Conservation (phyloP, 2,888 invertebrate genomes). For the Melanophora roralis region DNA sequence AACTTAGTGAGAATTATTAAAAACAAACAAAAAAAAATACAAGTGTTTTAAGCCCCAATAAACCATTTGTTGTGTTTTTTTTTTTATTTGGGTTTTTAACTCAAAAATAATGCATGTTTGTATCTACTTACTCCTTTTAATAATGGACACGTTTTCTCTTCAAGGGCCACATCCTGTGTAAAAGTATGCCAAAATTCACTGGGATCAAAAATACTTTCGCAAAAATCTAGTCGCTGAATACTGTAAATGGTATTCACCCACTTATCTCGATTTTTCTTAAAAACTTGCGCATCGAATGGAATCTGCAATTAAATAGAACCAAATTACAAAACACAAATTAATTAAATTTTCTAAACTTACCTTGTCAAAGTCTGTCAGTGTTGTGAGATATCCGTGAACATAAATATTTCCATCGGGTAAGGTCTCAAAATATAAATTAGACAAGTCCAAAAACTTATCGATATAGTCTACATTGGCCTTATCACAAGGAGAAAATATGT, state of each 20-base stretch:
- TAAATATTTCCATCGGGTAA: constrained; percentile 4
- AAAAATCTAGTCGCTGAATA: neutral
- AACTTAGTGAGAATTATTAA: too few species aligned
- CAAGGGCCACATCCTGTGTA: neutral
- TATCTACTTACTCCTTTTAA: constrained; percentile 4
- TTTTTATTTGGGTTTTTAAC: too few species aligned
- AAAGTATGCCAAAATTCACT: constrained; percentile 3
- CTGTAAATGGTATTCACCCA: constrained; percentile 5
- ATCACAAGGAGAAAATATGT: neutral
- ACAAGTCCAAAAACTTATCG: neutral
- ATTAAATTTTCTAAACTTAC: neutral
- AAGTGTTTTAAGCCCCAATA: too few species aligned
- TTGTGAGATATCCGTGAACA: neutral
- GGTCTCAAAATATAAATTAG: neutral
- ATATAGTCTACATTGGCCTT: neutral
- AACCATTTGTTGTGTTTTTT: too few species aligned
- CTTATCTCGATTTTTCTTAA: constrained; percentile 1
- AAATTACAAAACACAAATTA: neutral
- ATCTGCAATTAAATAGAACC: neutral
- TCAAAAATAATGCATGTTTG: too few species aligned
- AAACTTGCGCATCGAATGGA: neutral
- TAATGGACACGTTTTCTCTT: constrained; percentile 6
- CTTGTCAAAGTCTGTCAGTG: neutral
- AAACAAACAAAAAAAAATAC: too few species aligned
- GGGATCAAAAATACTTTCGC: neutral